Conservation (phyloP, 2,888 invertebrate genomes). For the Cristatella mucedo region DNA sequence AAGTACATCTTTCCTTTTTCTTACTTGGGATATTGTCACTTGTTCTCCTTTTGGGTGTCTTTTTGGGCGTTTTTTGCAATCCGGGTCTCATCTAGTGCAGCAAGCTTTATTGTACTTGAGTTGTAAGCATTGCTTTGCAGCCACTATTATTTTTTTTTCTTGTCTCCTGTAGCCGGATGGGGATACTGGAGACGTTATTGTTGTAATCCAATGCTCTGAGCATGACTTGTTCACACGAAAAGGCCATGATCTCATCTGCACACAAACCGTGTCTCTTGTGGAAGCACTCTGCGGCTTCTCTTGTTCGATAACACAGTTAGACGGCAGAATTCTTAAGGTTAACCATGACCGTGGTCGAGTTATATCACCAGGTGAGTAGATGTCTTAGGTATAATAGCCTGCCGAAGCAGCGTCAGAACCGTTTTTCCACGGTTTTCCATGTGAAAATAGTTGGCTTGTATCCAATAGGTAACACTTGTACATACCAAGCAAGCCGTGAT, state of each 20-base stretch:
- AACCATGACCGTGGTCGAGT: slow-evolving; percentile 63
- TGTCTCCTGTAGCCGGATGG: slow-evolving; percentile 51
- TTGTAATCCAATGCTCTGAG: slow-evolving; percentile 62
- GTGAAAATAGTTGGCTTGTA: slow-evolving; percentile 8
- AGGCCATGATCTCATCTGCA: slow-evolving; percentile 51
- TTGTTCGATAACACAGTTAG: slow-evolving; percentile 69
- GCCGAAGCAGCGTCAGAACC: not conserved
- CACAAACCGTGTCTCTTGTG: slow-evolving; percentile 58
- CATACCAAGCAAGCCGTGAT: no score
- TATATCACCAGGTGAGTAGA: slow-evolving; percentile 56
- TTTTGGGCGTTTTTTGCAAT: no score
- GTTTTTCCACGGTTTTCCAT: not conserved
- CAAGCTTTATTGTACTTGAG: no score
- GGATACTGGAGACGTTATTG: slow-evolving; percentile 73
- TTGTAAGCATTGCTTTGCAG: no score
- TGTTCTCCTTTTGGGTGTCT: no score
- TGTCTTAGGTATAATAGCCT: not conserved
- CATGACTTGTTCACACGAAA: slow-evolving; percentile 64
- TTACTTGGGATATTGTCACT: not conserved
- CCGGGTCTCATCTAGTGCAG: not conserved
- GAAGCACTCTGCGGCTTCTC: slow-evolving; percentile 80
- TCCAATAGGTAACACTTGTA: no score
- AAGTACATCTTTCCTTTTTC: slow-evolving; percentile 14
- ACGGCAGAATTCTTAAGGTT: slow-evolving; percentile 65
- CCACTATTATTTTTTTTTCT: slow-evolving; percentile 3